phyloP scores from a whole-genome alignment of 2,113 vertebrate genomes.

The Sus scrofa region DNA sequence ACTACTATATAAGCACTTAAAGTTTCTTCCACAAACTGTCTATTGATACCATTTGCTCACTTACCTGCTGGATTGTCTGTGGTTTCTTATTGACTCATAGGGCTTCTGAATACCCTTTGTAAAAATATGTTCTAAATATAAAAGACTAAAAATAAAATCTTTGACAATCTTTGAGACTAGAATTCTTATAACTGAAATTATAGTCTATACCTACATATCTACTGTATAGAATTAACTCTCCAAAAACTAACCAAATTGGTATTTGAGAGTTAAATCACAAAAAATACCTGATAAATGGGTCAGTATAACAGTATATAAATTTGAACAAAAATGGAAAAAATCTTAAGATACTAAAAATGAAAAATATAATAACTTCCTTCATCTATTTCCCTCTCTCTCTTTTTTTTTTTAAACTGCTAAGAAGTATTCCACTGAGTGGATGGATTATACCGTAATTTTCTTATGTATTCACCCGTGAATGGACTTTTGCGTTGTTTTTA shows the following conservation, averaged over 20 bases:
- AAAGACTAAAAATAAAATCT: slow-evolving; percentile 28
- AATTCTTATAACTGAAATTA: not conserved
- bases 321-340: slow-evolving; percentile 26
- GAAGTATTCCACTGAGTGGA: not conserved
- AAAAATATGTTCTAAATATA: slow-evolving; percentile 29
- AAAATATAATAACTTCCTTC: slow-evolving; percentile 2
- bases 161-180: not conserved
- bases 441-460: not conserved
- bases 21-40: not conserved
- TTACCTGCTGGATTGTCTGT: not conserved
- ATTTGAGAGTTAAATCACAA: not conserved
- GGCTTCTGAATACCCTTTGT: not conserved
- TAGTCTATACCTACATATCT: not conserved
- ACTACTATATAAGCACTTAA: not conserved
- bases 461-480: not conserved
- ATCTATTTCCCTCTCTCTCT: too few species aligned
- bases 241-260: slow-evolving; percentile 8
- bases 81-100: not conserved
- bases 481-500: not conserved
- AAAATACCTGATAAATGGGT: not conserved
- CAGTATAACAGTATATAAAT: slow-evolving; percentile 8
- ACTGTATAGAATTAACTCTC: not conserved
- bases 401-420: not conserved
- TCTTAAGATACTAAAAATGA: not conserved
- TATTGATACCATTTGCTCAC: not conserved